Conservation (phyloP, 1,140 invertebrate species). For the Calliopsis andreniformis region DNA sequence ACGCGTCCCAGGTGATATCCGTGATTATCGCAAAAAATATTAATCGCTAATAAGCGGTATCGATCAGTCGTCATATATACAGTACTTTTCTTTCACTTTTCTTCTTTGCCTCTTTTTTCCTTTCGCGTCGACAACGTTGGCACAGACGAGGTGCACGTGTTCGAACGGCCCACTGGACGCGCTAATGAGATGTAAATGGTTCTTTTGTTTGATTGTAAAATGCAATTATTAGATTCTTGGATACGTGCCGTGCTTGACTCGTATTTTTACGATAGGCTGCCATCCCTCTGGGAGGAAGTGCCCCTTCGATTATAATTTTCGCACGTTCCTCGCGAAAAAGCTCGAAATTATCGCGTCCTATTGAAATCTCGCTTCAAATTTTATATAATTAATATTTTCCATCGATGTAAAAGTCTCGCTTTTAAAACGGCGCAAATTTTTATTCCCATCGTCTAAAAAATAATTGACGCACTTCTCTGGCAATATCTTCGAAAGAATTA, state of each 20-base stretch:
- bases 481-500: too few relatives aligned
- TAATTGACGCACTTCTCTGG: too few relatives aligned
- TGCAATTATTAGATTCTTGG: slow-evolving; percentile 25
- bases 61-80: slow-evolving; percentile 12
- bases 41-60: slow-evolving; percentile 29
- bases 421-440: too few relatives aligned
- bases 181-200: slow-evolving; percentile 18
- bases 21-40: slow-evolving; percentile 25
- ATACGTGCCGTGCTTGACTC: neutral
- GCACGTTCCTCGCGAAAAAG: neutral
- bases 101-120: neutral
- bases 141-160: slow-evolving; percentile 1
- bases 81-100: slow-evolving; percentile 4
- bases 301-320: neutral
- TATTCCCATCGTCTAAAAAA: too few relatives aligned
- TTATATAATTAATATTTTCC: slow-evolving; percentile 18
- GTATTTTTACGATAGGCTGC: neutral
- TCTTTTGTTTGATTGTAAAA: slow-evolving; percentile 17
- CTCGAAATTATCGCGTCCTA: neutral
- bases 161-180: neutral
- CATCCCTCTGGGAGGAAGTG: neutral
- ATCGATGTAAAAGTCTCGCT: neutral
- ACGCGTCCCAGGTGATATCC: slow-evolving; percentile 24
- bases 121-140: neutral
- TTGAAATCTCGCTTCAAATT: neutral